phyloP scores from a whole-genome alignment of 2,113 vertebrate species.

The Accipiter virgatus region DNA sequence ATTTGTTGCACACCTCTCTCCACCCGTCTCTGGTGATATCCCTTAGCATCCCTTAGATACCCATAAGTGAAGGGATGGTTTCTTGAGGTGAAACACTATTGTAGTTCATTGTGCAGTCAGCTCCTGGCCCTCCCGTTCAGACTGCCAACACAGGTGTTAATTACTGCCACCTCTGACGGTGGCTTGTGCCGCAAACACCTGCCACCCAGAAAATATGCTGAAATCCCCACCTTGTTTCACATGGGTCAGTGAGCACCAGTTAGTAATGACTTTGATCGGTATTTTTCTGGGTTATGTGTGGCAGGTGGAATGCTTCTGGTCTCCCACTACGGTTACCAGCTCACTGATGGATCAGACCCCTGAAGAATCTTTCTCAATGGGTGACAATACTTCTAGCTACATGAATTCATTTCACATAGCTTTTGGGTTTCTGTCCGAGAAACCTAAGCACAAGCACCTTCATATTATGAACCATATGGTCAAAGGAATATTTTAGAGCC shows the following conservation, averaged over 20 bases:
- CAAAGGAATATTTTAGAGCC: background rate
- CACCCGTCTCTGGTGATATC: background rate
- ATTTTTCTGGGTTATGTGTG: background rate
- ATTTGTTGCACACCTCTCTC: background rate
- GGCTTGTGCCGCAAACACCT: background rate
- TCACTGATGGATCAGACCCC: background rate
- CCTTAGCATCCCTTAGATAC: background rate
- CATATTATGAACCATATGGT: background rate
- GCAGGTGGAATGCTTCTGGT: background rate
- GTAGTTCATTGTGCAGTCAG: background rate
- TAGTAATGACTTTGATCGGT: background rate
- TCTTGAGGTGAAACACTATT: background rate
- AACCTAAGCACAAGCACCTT: background rate
- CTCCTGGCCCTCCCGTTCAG: background rate
- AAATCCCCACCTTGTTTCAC: fast-evolving
- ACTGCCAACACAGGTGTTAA: background rate
- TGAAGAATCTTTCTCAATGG: background rate
- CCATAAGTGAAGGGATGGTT: background rate
- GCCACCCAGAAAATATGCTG: background rate
- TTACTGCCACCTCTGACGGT: background rate
- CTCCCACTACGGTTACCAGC: background rate
- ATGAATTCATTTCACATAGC: background rate
- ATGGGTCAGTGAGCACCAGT: background rate
- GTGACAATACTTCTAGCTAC: background rate
- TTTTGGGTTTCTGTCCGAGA: background rate